Conservation (phyloP, 2,888 invertebrate genomes). For the Amblyjoppa fuscipennis region DNA sequence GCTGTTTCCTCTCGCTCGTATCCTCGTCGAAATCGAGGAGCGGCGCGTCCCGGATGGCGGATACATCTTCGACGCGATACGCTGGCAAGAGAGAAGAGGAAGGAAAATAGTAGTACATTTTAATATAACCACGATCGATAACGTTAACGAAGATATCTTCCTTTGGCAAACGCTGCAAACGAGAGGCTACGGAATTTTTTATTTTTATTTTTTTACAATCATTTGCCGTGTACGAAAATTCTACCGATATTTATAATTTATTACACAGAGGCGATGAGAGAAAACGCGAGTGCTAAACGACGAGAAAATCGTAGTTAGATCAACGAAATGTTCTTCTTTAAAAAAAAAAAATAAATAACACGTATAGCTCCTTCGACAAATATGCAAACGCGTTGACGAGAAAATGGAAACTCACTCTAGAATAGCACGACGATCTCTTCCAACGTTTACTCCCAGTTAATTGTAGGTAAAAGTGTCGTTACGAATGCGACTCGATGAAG, state of each 20-base stretch:
- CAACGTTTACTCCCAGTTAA: slow-evolving; percentile 26
- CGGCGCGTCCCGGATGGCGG: background rate
- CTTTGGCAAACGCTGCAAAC: slow-evolving; percentile 55
- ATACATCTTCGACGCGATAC: background rate
- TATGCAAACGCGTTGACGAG: slow-evolving; percentile 16
- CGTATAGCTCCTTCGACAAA: background rate
- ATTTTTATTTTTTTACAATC: background rate
- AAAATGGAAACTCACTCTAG: slow-evolving; percentile 26
- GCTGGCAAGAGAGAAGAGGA: slow-evolving; percentile 16
- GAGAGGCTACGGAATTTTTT: slow-evolving; percentile 48
- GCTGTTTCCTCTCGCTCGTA: background rate
- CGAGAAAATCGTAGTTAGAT: slow-evolving; percentile 7
- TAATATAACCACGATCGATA: background rate
- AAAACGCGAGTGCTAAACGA: background rate
- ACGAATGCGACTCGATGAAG: slow-evolving; percentile 34
- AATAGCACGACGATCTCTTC: slow-evolving; percentile 16
- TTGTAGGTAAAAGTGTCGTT: slow-evolving; percentile 30
- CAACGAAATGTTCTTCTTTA: background rate
- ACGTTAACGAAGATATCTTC: slow-evolving; percentile 41
- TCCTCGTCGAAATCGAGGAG: slow-evolving; percentile 3
- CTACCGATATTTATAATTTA: slow-evolving; percentile 51
- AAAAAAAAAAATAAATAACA: background rate
- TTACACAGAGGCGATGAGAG: background rate
- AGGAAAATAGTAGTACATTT: slow-evolving; percentile 13
- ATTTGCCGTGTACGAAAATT: slow-evolving; percentile 40